These are phyloP conservation scores for Odontomachus brunneus DNA, from an alignment of 1,140 invertebrate genomes.

Conservation along the genomic window DNA sequence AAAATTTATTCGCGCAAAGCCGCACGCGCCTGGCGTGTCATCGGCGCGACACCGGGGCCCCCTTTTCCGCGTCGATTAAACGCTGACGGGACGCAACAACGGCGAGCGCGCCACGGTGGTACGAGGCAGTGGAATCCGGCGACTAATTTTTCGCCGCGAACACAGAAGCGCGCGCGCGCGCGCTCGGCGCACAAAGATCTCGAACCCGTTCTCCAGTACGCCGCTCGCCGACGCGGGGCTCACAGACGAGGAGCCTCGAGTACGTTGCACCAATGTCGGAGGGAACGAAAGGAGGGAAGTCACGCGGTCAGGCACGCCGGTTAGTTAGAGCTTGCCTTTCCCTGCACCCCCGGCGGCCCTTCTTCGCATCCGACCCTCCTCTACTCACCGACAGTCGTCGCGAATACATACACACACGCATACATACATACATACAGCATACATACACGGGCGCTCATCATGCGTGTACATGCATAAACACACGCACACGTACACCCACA, in stretches of 20 bases:
- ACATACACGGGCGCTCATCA: too few relatives aligned
- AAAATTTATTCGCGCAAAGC: conserved; percentile 47
- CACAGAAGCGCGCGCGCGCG: conserved; percentile 10
- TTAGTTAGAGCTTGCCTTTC: conserved; percentile 61
- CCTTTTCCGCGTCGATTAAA: too few relatives aligned
- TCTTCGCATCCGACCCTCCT: conserved; percentile 43
- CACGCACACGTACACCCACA: not conserved
- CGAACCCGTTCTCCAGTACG: conserved; percentile 62
- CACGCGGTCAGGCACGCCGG: conserved; percentile 67
- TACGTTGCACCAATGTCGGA: conserved; percentile 68
- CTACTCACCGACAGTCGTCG: conserved; percentile 34
- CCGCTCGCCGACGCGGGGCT: conserved; percentile 36
- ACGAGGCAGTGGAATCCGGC: conserved; percentile 23
- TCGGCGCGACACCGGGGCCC: too few relatives aligned
- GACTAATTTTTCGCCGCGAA: conserved; percentile 60
- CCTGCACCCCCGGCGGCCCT: conserved; percentile 25
- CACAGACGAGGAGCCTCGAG: conserved; percentile 59
- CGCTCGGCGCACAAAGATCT: conserved; percentile 43
- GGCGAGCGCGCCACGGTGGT: not conserved
- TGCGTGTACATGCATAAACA: not conserved
- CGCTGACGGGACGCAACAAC: not conserved
- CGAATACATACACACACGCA: conserved; percentile 1
- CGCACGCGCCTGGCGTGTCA: not conserved
- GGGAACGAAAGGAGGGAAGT: conserved; percentile 70
- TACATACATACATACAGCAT: not conserved